These are phyloP conservation scores for Thomomys bottae DNA, from an alignment of 2,113 vertebrate genomes.

Conservation along the genomic window DNA sequence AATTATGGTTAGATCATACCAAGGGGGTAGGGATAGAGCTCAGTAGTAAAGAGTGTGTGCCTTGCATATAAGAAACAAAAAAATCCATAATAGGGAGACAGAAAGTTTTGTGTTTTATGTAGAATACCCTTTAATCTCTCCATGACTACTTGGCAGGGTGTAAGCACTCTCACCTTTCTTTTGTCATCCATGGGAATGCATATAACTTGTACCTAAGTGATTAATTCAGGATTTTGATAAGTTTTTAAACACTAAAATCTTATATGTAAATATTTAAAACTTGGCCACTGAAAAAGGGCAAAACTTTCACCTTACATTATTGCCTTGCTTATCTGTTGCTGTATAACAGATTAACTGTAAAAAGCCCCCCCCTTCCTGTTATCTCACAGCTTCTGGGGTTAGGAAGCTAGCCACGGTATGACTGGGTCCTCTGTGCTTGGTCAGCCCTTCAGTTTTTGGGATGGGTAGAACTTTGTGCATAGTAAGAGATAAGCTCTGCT, in stretches of 20 bases:
- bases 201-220: not conserved
- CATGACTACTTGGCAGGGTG: not conserved
- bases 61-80: not conserved
- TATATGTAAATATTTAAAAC: slow-evolving; percentile 71
- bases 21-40: not conserved
- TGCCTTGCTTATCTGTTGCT: not conserved
- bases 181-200: not conserved
- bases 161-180: not conserved
- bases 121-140: not conserved
- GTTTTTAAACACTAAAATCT: slow-evolving; percentile 67
- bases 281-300: slow-evolving; percentile 56
- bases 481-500: slow-evolving; percentile 36
- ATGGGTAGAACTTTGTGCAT: slow-evolving; percentile 33
- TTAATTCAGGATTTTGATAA: not conserved
- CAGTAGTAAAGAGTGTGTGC: too few relatives aligned
- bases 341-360: not conserved
- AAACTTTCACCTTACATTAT: not conserved
- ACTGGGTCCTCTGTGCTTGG: not conserved
- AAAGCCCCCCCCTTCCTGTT: not conserved
- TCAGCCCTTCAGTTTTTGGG: not conserved
- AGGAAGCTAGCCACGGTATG: not conserved
- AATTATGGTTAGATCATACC: too few relatives aligned
- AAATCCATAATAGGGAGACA: not conserved
- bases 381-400: not conserved
- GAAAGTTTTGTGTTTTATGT: not conserved